These are phyloP conservation scores for Microtus montanus DNA, from an alignment of 2,113 vertebrate genomes.

Conservation along the genomic window DNA sequence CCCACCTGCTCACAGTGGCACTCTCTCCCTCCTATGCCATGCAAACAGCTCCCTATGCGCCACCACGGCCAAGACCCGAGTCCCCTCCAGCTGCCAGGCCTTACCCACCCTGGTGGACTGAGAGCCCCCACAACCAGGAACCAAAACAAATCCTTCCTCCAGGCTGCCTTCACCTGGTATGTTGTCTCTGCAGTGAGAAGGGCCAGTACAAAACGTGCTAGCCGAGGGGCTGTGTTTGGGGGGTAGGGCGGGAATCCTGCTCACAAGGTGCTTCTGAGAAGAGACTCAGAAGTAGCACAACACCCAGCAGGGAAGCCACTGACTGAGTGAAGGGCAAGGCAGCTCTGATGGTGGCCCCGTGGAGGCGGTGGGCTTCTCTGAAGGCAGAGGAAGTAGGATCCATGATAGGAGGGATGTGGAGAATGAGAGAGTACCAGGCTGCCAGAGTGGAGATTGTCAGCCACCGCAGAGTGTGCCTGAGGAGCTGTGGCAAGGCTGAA, in stretches of 20 bases:
- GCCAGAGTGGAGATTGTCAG: neutral
- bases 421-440: neutral
- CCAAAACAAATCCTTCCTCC: neutral
- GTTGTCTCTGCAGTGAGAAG: neutral
- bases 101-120: neutral
- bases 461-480: fast-evolving
- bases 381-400: neutral
- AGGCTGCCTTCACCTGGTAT: neutral
- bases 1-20: neutral
- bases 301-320: neutral
- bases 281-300: neutral
- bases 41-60: neutral
- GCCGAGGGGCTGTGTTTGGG: neutral
- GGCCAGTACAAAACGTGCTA: neutral
- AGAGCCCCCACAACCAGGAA: neutral
- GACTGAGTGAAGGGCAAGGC: too few species aligned
- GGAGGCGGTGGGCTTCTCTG: neutral
- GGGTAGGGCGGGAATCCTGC: neutral
- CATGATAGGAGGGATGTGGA: too few species aligned
- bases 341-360: neutral
- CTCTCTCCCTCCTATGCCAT: neutral
- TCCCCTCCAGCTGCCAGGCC: neutral
- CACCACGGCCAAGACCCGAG: neutral
- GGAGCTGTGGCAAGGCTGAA: neutral
- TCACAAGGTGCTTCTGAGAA: neutral